Percentiles rank a stretch among this genome's conserved stretches.
These are phyloP conservation scores for Cheilosia urbana DNA, from an alignment of 2,888 invertebrate species.

Conservation along the genomic window DNA sequence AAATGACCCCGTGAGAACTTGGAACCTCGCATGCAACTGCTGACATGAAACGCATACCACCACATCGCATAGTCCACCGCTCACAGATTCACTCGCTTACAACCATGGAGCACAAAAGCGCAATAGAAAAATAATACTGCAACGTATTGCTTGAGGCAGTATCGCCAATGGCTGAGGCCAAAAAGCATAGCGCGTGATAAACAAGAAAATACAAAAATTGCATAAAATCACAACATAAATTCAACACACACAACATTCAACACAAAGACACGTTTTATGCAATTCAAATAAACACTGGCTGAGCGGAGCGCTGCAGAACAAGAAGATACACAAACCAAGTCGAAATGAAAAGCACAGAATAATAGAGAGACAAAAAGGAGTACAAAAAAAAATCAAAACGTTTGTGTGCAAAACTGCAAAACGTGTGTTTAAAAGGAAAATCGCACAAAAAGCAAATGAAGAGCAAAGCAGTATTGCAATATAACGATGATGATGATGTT, in stretches of 20 bases:
- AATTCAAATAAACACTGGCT: conserved; percentile 50
- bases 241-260: conserved; percentile 17
- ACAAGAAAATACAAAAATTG: conserved; percentile 45
- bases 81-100: conserved; percentile 19
- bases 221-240: conserved; percentile 69
- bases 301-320: conserved; percentile 7
- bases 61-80: neutral
- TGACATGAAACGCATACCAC: conserved; percentile 37
- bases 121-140: conserved; percentile 60
- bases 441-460: conserved; percentile 42
- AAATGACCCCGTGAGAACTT: conserved; percentile 75
- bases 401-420: conserved; percentile 55
- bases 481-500: conserved; percentile 38
- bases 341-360: conserved; percentile 50
- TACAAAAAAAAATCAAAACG: conserved; percentile 32
- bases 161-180: conserved; percentile 50
- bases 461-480: conserved; percentile 53
- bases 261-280: conserved; percentile 62
- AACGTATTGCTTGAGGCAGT: conserved; percentile 67
- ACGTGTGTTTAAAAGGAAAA: conserved; percentile 58
- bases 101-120: conserved; percentile 41
- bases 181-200: conserved; percentile 56
- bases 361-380: conserved; percentile 26
- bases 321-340: conserved; percentile 26
- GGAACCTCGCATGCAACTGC: conserved; percentile 41